These are phyloP conservation scores for Caenorhabditis becei DNA, from an alignment of 2,888 invertebrate genomes.

Conservation along the genomic window DNA sequence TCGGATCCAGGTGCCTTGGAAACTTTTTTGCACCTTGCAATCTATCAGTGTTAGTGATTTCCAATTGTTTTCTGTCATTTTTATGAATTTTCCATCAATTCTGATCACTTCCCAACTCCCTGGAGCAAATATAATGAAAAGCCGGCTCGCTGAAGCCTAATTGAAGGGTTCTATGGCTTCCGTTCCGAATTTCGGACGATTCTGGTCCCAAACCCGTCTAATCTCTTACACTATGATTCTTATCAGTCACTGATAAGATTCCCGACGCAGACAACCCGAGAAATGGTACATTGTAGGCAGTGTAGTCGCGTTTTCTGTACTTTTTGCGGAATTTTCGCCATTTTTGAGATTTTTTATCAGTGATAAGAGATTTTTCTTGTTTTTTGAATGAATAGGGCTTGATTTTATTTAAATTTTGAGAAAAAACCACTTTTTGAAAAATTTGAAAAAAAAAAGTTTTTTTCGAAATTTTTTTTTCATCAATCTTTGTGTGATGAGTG, in stretches of 20 bases:
- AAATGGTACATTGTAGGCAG: conserved; percentile 23
- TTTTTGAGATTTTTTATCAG: too few species aligned
- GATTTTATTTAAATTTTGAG: too few species aligned
- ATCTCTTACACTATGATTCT: neutral
- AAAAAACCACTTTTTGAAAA: too few species aligned
- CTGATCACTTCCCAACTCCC: too few species aligned
- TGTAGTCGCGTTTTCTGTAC: neutral
- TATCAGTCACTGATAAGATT: conserved; percentile 1
- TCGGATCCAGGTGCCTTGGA: neutral
- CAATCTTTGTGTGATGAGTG: neutral
- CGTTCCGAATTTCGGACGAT: neutral
- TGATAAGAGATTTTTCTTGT: too few species aligned
- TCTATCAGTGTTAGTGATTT: neutral
- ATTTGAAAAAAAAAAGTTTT: neutral
- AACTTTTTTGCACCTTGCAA: neutral
- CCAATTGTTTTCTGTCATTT: too few species aligned
- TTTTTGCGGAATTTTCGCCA: neutral
- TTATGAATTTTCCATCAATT: too few species aligned
- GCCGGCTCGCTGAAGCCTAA: neutral
- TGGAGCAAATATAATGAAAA: neutral
- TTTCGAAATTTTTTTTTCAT: neutral
- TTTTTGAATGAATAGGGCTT: too few species aligned
- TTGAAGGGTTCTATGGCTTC: conserved; percentile 20
- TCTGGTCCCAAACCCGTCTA: neutral
- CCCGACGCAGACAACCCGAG: conserved; percentile 6